Percentiles rank a stretch among this genome's conserved stretches.
These are phyloP conservation scores for Limnodromus scolopaceus DNA, from an alignment of 2,797 vertebrate genomes.

Conservation along the genomic window DNA sequence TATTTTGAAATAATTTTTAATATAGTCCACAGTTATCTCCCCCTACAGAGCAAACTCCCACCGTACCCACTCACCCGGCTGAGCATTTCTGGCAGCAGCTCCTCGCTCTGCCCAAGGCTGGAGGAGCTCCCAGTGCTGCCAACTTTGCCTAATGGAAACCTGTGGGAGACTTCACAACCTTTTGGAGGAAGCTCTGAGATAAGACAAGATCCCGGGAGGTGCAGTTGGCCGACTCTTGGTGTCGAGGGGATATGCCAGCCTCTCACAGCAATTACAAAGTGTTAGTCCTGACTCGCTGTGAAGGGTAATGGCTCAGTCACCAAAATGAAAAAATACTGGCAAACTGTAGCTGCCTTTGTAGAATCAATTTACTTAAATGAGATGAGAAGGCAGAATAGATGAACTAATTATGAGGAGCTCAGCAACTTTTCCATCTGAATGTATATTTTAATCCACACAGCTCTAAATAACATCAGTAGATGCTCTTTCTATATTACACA, in stretches of 20 bases:
- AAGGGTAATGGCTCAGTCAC: slow-evolving; percentile 2
- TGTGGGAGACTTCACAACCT: not conserved
- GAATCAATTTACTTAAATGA: not conserved
- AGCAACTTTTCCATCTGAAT: not conserved
- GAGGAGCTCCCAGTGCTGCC: not conserved
- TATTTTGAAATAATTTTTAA: not conserved
- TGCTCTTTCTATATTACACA: not conserved
- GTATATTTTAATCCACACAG: not conserved
- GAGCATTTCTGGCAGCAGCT: slow-evolving; percentile 3
- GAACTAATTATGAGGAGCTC: not conserved
- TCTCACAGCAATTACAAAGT: slow-evolving; percentile 44
- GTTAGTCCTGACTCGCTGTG: slow-evolving; percentile 5
- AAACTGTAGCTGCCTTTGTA: not conserved
- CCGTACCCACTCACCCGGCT: not conserved
- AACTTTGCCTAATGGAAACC: not conserved
- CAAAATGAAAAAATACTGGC: not conserved
- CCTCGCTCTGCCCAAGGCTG: not conserved
- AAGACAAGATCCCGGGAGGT: not conserved
- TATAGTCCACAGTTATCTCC: not conserved
- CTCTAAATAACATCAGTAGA: not conserved
- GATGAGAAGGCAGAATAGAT: not conserved
- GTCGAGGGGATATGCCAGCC: not conserved
- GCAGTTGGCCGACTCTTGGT: not conserved
- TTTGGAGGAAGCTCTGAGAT: not conserved
- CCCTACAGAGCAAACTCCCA: not conserved